These are phyloP conservation scores for Ceratina australensis DNA, from an alignment of 1,140 invertebrate species.

Conservation along the genomic window DNA sequence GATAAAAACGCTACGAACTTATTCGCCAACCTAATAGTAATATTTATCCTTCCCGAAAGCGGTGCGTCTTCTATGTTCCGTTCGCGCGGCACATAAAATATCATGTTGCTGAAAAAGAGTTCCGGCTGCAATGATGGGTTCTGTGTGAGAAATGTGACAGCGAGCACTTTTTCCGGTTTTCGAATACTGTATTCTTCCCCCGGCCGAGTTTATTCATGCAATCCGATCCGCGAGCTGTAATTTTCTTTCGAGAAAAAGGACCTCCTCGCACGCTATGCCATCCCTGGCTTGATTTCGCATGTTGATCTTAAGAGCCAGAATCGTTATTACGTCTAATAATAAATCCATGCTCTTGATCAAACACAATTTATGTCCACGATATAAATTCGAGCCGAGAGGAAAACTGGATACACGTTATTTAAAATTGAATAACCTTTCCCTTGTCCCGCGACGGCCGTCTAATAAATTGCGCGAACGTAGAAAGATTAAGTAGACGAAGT, in stretches of 20 bases:
- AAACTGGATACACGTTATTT: no score
- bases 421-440: no score
- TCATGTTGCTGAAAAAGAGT: slow-evolving; percentile 23
- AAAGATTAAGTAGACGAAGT: neutral
- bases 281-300: no score
- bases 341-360: no score
- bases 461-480: no score
- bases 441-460: no score
- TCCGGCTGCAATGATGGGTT: slow-evolving; percentile 33
- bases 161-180: slow-evolving; percentile 28
- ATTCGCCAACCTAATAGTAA: no score
- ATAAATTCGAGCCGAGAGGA: no score
- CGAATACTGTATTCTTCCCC: slow-evolving; percentile 26
- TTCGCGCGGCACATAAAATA: slow-evolving; percentile 24
- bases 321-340: no score
- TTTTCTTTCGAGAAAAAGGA: slow-evolving; percentile 32
- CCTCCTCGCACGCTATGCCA: slow-evolving; percentile 20
- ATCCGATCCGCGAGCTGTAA: slow-evolving; percentile 47
- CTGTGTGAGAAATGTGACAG: slow-evolving; percentile 24
- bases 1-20: no score
- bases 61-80: neutral
- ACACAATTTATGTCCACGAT: no score
- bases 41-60: neutral
- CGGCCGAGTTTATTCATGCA: slow-evolving; percentile 46
- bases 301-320: no score